Evolutionary conservation across 1,140 invertebrate species (phyloP).

Genomic region (Zaprionus nigranus): DNA sequence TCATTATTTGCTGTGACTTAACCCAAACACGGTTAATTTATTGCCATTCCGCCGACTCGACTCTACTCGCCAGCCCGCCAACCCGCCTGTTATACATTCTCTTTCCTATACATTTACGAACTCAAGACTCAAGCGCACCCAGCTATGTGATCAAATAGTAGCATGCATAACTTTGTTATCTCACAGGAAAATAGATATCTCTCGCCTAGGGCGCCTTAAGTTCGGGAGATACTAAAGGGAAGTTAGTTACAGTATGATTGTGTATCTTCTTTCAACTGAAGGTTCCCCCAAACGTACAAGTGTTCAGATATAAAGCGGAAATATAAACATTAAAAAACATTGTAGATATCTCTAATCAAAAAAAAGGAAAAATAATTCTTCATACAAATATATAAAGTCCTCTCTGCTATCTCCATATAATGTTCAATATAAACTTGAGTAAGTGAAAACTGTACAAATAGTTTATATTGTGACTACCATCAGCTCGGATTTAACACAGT

Average conservation of each 20-base stretch:
- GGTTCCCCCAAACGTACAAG: not conserved
- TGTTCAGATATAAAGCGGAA: slow-evolving; percentile 1
- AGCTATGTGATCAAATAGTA: slow-evolving; percentile 9
- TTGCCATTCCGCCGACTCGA: slow-evolving; percentile 5
- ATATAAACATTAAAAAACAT: not conserved
- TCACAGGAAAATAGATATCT: slow-evolving; percentile 12
- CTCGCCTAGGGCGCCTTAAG: not conserved
- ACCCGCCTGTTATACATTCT: slow-evolving; percentile 5
- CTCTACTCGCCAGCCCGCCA: not conserved
- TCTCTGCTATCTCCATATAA: not conserved
- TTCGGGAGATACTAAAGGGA: not conserved
- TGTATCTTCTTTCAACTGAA: not conserved
- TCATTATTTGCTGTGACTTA: slow-evolving; percentile 28
- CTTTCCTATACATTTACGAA: slow-evolving; percentile 9
- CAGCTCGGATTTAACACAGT: not conserved
- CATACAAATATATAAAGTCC: not conserved
- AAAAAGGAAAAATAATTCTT: not conserved
- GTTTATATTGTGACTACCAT: not conserved
- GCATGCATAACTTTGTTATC: slow-evolving; percentile 1
- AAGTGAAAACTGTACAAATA: not conserved
- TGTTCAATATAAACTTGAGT: not conserved
- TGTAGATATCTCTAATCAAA: not conserved
- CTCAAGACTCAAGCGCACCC: not conserved
- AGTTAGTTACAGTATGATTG: not conserved
- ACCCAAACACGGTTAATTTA: slow-evolving; percentile 5